Evolutionary conservation across 2,888 invertebrate genomes (phyloP).

Genomic region (Phortica magna): DNA sequence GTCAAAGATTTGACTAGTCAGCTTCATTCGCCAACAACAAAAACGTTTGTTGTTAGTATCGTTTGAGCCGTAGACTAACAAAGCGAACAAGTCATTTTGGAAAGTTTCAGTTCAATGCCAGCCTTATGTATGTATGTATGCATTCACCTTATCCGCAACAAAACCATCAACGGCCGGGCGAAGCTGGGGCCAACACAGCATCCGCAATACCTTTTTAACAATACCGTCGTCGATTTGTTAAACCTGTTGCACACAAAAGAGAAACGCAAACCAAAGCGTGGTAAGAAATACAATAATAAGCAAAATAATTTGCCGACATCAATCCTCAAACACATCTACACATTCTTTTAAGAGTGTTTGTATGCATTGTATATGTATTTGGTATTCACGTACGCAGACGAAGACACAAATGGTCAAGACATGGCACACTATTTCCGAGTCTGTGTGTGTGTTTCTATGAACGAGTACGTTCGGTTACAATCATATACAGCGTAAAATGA

Average conservation of each 20-base stretch:
- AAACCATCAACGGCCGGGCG: neutral
- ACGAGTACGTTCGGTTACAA: no score
- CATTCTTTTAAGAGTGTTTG: neutral
- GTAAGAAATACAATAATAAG: neutral
- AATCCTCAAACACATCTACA: no score
- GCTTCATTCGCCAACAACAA: neutral
- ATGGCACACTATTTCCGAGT: neutral
- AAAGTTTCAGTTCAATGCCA: conserved; percentile 34
- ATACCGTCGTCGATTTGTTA: neutral
- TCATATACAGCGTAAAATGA: neutral
- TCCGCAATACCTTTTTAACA: conserved; percentile 26
- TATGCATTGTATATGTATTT: neutral
- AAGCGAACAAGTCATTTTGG: conserved; percentile 30
- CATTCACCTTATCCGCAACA: neutral
- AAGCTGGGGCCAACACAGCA: neutral
- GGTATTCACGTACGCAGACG: neutral
- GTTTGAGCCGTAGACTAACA: neutral
- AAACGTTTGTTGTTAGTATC: neutral
- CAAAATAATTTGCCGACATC: no score
- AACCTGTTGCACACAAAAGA: neutral
- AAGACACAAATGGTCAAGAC: conserved; percentile 6
- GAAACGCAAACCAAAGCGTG: neutral
- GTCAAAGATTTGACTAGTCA: neutral
- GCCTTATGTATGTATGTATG: neutral
- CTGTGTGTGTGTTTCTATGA: no score